phyloP scores from a whole-genome alignment of 2,113 vertebrate genomes.

The Calyptommatus sinebrachiatus region DNA sequence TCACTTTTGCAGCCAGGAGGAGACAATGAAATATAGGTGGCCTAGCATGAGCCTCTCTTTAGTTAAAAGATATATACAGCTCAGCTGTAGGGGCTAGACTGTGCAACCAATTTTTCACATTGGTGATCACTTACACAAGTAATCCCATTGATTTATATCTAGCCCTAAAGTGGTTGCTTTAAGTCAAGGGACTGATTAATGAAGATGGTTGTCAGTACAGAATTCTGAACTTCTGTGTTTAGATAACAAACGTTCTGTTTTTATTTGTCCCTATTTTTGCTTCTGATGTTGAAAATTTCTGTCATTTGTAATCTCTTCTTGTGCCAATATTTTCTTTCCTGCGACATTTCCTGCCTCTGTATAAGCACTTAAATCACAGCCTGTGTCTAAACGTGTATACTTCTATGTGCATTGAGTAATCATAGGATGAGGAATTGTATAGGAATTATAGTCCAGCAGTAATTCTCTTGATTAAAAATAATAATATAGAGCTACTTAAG shows the following conservation, averaged over 20 bases:
- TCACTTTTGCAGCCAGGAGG: background rate
- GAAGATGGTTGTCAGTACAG: constrained; percentile 13
- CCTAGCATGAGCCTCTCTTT: background rate
- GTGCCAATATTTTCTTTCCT: background rate
- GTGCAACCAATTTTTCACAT: constrained; percentile 34
- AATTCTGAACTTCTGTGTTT: constrained; percentile 5
- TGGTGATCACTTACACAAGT: constrained; percentile 35
- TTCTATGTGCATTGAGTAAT: constrained; percentile 3
- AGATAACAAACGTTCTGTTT: constrained; percentile 4
- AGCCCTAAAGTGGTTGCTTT: constrained; percentile 29
- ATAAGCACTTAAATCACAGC: background rate
- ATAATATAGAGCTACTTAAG: background rate
- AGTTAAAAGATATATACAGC: constrained; percentile 29
- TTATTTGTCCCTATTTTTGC: background rate
- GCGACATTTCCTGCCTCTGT: background rate
- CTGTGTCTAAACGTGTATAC: no score
- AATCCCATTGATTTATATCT: constrained; percentile 35
- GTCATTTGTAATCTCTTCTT: background rate
- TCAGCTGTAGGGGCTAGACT: constrained; percentile 24
- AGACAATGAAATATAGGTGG: constrained; percentile 6
- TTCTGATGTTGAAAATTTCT: no score
- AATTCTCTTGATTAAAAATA: background rate
- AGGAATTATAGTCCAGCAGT: background rate
- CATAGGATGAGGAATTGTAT: constrained; percentile 23
- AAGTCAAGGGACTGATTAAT: constrained; percentile 27